Evolutionary conservation across 2,797 vertebrate genomes (phyloP).

Genomic region (Denticeps clupeoides): DNA sequence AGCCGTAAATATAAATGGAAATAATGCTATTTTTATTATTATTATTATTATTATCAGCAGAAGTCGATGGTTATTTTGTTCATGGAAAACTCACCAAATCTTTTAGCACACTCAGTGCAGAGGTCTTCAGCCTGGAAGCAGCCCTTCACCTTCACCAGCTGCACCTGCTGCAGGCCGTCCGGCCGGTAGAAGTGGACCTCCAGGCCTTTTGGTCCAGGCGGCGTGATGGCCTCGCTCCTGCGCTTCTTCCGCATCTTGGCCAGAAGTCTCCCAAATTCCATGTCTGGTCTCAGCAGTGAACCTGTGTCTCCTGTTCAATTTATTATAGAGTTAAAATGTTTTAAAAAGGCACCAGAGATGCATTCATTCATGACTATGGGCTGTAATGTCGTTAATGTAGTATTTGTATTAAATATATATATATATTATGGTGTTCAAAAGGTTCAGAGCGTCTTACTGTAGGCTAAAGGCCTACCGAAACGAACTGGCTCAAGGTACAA

Average conservation of each 20-base stretch:
- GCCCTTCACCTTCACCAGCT: constrained; percentile 48
- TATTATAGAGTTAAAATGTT: no score
- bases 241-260: constrained; percentile 65
- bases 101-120: constrained; percentile 63
- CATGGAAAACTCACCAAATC: constrained; percentile 50
- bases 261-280: constrained; percentile 62
- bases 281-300: constrained; percentile 26
- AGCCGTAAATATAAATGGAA: no score
- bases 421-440: no score
- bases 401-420: no score
- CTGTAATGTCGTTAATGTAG: no score
- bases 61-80: neutral
- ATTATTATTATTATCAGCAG: no score
- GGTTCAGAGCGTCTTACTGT: no score
- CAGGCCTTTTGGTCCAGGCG: constrained; percentile 51
- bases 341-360: no score
- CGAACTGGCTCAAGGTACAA: no score
- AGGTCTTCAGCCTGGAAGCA: constrained; percentile 63
- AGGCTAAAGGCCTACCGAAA: no score
- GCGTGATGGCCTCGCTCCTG: constrained; percentile 42
- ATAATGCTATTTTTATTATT: no score
- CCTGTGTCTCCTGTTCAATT: neutral
- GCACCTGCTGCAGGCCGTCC: constrained; percentile 48
- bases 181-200: constrained; percentile 65
- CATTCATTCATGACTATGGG: no score